These are phyloP conservation scores for Dioctria rufipes DNA, from an alignment of 2,888 invertebrate species.

Conservation along the genomic window DNA sequence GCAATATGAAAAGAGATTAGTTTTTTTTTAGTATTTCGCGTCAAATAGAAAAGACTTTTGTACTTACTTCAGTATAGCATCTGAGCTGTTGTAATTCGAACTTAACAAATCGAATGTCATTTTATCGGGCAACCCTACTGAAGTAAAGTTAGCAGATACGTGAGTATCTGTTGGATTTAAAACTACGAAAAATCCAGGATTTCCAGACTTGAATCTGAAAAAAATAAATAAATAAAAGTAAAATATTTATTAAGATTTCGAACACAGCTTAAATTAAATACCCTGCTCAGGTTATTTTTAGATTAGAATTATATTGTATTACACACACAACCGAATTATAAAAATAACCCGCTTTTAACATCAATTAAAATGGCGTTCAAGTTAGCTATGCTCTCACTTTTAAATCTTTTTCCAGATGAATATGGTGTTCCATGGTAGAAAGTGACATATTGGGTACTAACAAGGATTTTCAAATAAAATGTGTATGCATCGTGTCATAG, in stretches of 20 bases:
- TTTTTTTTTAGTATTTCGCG: neutral
- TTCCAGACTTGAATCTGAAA: conserved; percentile 79
- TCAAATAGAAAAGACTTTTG: neutral
- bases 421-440: too few species aligned
- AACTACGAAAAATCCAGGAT: conserved; percentile 82
- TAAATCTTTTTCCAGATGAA: too few species aligned
- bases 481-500: too few species aligned
- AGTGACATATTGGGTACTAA: too few species aligned
- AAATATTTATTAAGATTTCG: neutral
- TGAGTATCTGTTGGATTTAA: conserved; percentile 76
- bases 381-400: too few species aligned
- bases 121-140: conserved; percentile 74
- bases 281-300: neutral
- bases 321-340: too few species aligned
- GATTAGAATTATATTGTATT: too few species aligned
- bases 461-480: too few species aligned
- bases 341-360: too few species aligned
- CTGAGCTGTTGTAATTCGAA: conserved; percentile 70
- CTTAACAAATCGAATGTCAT: conserved; percentile 77
- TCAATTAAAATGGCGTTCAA: too few species aligned
- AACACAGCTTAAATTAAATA: neutral
- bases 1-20: conserved; percentile 63
- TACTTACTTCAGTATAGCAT: conserved; percentile 63
- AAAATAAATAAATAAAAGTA: conserved; percentile 58
- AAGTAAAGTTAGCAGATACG: conserved; percentile 74